These are phyloP conservation scores for Acronicta psi DNA, from an alignment of 2,888 invertebrate species.

Conservation along the genomic window DNA sequence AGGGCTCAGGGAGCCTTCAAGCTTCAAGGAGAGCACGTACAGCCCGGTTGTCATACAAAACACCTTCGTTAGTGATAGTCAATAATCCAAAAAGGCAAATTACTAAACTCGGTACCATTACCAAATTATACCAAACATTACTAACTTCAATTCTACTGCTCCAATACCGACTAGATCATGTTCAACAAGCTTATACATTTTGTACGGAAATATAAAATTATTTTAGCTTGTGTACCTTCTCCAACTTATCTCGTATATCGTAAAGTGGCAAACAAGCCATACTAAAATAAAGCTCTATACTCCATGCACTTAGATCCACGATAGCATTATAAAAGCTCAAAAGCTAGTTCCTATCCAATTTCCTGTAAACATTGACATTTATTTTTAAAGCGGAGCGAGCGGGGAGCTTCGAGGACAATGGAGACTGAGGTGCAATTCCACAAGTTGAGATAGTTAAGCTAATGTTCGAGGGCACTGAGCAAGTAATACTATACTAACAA, in stretches of 20 bases:
- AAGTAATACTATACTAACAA: neutral
- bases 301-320: slow-evolving; percentile 33
- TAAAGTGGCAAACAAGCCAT: slow-evolving; percentile 7
- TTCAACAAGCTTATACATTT: no score
- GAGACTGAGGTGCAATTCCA: slow-evolving; percentile 19
- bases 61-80: no score
- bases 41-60: no score
- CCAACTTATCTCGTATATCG: neutral
- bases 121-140: no score
- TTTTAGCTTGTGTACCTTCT: no score
- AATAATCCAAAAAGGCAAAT: no score
- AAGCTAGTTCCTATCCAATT: slow-evolving; percentile 45
- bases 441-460: slow-evolving; percentile 32
- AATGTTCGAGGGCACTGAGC: slow-evolving; percentile 25
- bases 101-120: no score
- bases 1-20: no score
- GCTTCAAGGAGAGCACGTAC: no score
- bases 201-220: no score
- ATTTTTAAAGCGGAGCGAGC: slow-evolving; percentile 40
- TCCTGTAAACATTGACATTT: slow-evolving; percentile 41
- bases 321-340: slow-evolving; percentile 34
- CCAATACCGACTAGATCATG: no score
- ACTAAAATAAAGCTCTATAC: slow-evolving; percentile 13
- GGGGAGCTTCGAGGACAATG: slow-evolving; percentile 22
- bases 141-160: no score